Base-by-base conservation (phyloP, 92 coral and sea anemone species). In the Epizoanthus stellaris region DNA sequence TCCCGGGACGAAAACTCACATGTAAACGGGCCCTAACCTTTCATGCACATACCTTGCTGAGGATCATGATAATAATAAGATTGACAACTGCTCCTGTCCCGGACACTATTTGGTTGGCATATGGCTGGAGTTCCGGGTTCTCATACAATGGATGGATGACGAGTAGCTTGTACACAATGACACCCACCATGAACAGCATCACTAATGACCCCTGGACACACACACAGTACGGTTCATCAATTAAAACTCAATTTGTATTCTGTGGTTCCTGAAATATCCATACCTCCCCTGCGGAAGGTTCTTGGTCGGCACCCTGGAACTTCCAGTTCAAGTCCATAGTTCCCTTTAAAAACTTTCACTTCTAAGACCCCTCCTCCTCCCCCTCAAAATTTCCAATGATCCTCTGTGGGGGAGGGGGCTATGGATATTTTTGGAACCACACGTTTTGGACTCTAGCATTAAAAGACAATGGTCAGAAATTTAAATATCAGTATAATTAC, bases 181-280 rank as follows among this genome's bases (percentile, higher is more conserved):
- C 98, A 62, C 99, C 99, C 14, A 96, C 97, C 99, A 96, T 96
- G 85, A 96, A 96, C 64, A 96, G 92, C 86, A 96, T 87, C 7
- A 96, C 99, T 17, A 96, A 90, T 10, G 99, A 96, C 30, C 95
- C 98, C 98, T 96, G 70, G 71, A 36, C 36, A 82, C 39, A 67
- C 53, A 68, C 49, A 81, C 43, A 70, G 34, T 23, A 19, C 8
- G 30, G 38, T 49, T 36, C 13, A 59, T 7, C 3, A 16, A 40
- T 76, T 52, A 9, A 11, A 52, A 52, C 14, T 52, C 56, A 6
- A 49, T 49, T 49, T 9, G 54, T 49, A 79, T 4, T 60, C 49
- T 16, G 84, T 58, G 5, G 69, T 70, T 58, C 43, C 30, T 5
- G 53, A 56, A 25, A 79, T 70, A 5, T 58, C 84, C 73, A 7